Conservation (phyloP, 2,797 vertebrate species). For the Amniataba percoides region DNA sequence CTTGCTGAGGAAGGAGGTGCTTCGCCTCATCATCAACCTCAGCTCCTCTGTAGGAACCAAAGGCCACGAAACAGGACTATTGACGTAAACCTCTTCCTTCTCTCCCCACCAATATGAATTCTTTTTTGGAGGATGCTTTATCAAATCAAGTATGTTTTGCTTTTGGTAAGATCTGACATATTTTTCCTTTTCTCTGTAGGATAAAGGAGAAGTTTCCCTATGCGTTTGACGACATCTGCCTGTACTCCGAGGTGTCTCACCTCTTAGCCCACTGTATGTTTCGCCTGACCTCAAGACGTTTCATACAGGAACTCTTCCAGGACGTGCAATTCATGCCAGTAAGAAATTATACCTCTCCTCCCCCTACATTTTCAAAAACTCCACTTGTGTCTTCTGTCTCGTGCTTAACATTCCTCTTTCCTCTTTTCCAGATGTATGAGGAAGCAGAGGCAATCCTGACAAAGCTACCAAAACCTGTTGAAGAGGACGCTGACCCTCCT, state of each 20-base stretch:
- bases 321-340: constrained; percentile 98
- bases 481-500: constrained; percentile 81
- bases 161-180: not conserved
- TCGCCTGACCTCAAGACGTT: constrained; percentile 94
- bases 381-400: not conserved
- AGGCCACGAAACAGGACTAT: constrained; percentile 97
- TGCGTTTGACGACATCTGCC: constrained; percentile 98
- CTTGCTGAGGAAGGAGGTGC: constrained; percentile 95
- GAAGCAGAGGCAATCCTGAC: constrained; percentile 96
- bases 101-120: not conserved
- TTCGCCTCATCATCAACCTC: constrained; percentile 96
- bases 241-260: constrained; percentile 98
- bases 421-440: constrained; percentile 91
- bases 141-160: not conserved
- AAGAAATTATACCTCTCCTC: constrained; percentile 43
- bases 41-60: constrained; percentile 99
- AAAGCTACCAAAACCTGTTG: constrained; percentile 86
- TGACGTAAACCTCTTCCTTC: constrained; percentile 89
- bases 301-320: constrained; percentile 99
- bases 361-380: not conserved
- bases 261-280: constrained; percentile 96
- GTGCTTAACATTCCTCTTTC: not conserved
- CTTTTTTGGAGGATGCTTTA: not conserved
- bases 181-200: constrained; percentile 73
- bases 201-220: constrained; percentile 99